phyloP scores from a whole-genome alignment of 1,140 invertebrate species.

The Zaprionus camerounensis region DNA sequence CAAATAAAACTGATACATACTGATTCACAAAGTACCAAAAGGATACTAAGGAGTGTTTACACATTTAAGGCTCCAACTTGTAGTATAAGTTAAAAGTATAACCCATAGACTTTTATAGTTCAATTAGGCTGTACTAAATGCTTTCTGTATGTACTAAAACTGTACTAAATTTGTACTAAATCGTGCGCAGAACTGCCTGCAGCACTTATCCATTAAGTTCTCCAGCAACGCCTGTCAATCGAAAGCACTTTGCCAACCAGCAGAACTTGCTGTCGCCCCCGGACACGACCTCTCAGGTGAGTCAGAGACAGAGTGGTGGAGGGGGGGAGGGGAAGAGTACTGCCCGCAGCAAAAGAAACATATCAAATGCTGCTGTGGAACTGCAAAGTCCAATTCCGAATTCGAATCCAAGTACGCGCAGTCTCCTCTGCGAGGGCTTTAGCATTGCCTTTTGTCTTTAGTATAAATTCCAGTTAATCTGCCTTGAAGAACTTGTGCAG shows the following conservation, averaged over 20 bases:
- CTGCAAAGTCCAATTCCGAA: constrained; percentile 22
- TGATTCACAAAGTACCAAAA: no score
- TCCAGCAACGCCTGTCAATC: constrained; percentile 63
- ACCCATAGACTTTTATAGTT: not conserved
- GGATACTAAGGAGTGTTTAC: no score
- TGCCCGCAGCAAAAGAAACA: constrained; percentile 51
- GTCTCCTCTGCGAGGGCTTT: constrained; percentile 7
- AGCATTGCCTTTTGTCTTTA: constrained; percentile 45
- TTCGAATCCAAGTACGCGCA: constrained; percentile 11
- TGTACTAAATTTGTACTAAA: constrained; percentile 5
- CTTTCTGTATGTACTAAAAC: not conserved
- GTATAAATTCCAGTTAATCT: constrained; percentile 66
- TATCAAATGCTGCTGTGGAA: constrained; percentile 45
- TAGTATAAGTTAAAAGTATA: not conserved
- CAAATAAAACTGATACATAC: no score
- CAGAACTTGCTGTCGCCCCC: constrained; percentile 22
- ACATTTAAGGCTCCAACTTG: no score
- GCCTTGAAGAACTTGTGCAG: constrained; percentile 3
- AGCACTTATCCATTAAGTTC: constrained; percentile 45
- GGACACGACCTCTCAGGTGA: constrained; percentile 47
- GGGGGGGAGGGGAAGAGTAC: not conserved
- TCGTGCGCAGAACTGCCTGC: constrained; percentile 37
- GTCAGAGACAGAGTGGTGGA: constrained; percentile 27
- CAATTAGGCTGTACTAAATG: constrained; percentile 1
- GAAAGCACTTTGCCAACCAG: constrained; percentile 45